Conservation (phyloP, 2,797 vertebrate genomes). For the Mionectes olivaceus region DNA sequence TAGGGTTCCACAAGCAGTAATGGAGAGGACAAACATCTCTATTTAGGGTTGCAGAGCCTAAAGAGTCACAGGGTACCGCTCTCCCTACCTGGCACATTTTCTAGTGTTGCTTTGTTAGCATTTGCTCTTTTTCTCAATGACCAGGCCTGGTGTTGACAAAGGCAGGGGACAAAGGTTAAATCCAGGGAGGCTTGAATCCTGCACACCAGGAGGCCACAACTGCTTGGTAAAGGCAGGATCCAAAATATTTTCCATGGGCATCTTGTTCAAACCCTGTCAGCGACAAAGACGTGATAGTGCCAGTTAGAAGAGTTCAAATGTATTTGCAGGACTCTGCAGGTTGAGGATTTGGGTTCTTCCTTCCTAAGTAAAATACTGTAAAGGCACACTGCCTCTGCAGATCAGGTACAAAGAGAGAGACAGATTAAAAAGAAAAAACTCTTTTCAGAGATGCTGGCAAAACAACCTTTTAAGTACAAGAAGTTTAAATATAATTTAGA, state of each 20-base stretch:
- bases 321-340: not conserved
- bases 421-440: not conserved
- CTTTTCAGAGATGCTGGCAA: slow-evolving; percentile 5
- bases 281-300: not conserved
- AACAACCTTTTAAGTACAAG: slow-evolving; percentile 53
- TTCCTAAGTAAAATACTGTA: not conserved
- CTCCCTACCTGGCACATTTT: not conserved
- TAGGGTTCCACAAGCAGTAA: not conserved
- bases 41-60: not conserved
- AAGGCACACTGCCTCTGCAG: not conserved
- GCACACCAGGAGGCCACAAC: not conserved
- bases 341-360: not conserved
- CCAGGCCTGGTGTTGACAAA: not conserved
- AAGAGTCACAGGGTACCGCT: not conserved
- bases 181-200: not conserved
- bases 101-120: not conserved
- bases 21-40: not conserved
- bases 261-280: not conserved
- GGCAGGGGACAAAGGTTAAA: not conserved
- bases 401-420: not conserved
- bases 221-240: not conserved
- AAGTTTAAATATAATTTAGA: slow-evolving; percentile 71
- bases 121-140: not conserved
- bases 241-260: not conserved
- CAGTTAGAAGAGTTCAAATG: not conserved